Base-by-base conservation (phyloP, 2,113 vertebrate genomes). In the Sinocyclocheilus anshuiensis region DNA sequence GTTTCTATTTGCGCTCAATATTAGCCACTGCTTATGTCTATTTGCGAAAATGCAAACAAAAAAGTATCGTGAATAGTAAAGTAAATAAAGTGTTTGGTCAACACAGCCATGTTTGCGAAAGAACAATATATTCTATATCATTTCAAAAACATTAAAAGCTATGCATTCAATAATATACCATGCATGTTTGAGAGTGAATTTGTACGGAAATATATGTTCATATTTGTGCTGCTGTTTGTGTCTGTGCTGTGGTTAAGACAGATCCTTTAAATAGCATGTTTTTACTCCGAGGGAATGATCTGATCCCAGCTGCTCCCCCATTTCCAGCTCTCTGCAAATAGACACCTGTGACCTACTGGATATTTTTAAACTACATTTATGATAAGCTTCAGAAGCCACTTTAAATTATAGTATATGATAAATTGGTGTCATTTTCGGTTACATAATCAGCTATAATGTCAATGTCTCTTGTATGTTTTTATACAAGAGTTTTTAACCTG, bases 261-360 rank as follows among this genome's bases (percentile, higher is more conserved):
- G 77, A 86, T 77, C 79, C 29, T 57, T 72, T 53, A 88, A 83
- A 88, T 82, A 88, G 87, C 57, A 16, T 61, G 81, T 86, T 67
- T 61, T 80, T 83, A 55, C 67, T 59, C 79, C 26, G 22, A 39
- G 84, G 87, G 84, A 39, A 26, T 20, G 59, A 22, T 63, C 55
- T 76, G 67, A 75, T 84, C 57, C 33, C 84, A 86, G 84, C 72
- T 88, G 84, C 72, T 71, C 77, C 39, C 39, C 50, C 33, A 26
- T 39, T 59, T 57, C 13, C 65, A 83, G 69, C 55, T 83, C 53
- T 45, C 84, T 67, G 55, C 45, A 84, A 77, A 83, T 45, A 82
- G 80, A 86, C 87, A 88, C 80, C 84, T 86, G 84, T 86, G 87
- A 88, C 87, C 84, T 74, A 12, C 16, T 16, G 42, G 63, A 79